phyloP scores from a whole-genome alignment of 2,888 invertebrate genomes.

The Isotomurus palustris region DNA sequence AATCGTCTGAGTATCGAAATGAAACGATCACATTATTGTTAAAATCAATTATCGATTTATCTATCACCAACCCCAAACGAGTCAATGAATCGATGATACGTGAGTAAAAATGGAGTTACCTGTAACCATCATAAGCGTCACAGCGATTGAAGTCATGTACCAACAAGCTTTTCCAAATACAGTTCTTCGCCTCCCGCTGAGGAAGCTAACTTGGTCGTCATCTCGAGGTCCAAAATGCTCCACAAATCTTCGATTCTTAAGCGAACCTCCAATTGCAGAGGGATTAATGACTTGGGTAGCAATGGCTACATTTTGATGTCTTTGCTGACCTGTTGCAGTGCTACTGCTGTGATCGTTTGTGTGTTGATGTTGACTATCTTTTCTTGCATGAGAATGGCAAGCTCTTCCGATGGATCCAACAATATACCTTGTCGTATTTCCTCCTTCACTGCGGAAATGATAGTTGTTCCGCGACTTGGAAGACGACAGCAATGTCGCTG shows the following conservation, averaged over 20 bases:
- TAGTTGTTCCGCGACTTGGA: slow-evolving; percentile 2
- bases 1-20: not conserved
- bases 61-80: no score
- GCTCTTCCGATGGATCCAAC: slow-evolving; percentile 21
- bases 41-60: no score
- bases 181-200: slow-evolving; percentile 19
- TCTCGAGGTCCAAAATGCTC: slow-evolving; percentile 29
- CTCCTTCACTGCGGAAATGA: not conserved
- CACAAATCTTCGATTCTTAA: slow-evolving; percentile 26
- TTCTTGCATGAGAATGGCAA: slow-evolving; percentile 21
- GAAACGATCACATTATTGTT: no score
- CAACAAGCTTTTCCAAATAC: slow-evolving; percentile 32
- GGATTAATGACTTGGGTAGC: slow-evolving; percentile 44
- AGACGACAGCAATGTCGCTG: slow-evolving; percentile 15
- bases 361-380: not conserved
- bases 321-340: not conserved
- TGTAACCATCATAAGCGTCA: slow-evolving; percentile 37
- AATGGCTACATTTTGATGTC: slow-evolving; percentile 38
- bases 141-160: slow-evolving; percentile 32
- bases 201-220: slow-evolving; percentile 37
- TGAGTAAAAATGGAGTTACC: slow-evolving; percentile 33
- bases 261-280: slow-evolving; percentile 38
- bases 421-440: slow-evolving; percentile 5
- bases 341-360: not conserved
- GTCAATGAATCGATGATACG: no score